phyloP scores from a whole-genome alignment of 2,797 vertebrate species.

The Eulemur albifrons region DNA sequence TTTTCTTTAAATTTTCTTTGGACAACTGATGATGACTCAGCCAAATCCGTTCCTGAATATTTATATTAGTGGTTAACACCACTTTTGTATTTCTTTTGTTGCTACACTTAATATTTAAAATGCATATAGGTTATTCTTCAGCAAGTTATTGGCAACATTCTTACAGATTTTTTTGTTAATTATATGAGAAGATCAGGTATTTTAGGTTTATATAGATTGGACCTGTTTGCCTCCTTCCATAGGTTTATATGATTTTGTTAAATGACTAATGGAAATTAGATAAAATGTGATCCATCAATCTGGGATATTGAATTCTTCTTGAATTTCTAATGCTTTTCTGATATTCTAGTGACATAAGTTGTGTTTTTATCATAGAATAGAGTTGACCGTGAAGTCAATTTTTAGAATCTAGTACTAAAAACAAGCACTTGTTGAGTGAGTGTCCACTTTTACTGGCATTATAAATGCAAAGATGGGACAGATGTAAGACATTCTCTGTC shows the following conservation, averaged over 20 bases:
- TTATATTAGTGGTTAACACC: neutral
- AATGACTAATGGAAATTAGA: neutral
- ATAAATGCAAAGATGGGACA: neutral
- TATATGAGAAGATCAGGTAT: neutral
- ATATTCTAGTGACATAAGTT: neutral
- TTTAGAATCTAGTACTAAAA: neutral
- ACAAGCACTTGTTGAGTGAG: neutral
- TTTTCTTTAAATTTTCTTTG: neutral
- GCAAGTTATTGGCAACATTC: neutral
- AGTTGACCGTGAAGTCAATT: neutral
- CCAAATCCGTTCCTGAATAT: neutral
- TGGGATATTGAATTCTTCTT: neutral
- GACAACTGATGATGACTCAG: neutral
- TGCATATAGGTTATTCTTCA: neutral
- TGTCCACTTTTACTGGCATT: neutral
- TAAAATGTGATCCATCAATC: neutral
- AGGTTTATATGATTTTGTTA: neutral
- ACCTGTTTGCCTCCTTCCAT: neutral
- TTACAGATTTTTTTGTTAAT: neutral
- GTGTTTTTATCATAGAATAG: neutral
- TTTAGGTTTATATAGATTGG: neutral
- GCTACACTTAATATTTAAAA: neutral
- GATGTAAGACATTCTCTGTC: neutral
- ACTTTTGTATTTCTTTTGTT: conserved; percentile 23
- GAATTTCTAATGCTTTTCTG: neutral